A percentile compares a stretch with the other conserved stretches of the same genome.
These are phyloP conservation scores for Cyclina sinensis DNA, from an alignment of 1,140 invertebrate species.

Conservation along the genomic window DNA sequence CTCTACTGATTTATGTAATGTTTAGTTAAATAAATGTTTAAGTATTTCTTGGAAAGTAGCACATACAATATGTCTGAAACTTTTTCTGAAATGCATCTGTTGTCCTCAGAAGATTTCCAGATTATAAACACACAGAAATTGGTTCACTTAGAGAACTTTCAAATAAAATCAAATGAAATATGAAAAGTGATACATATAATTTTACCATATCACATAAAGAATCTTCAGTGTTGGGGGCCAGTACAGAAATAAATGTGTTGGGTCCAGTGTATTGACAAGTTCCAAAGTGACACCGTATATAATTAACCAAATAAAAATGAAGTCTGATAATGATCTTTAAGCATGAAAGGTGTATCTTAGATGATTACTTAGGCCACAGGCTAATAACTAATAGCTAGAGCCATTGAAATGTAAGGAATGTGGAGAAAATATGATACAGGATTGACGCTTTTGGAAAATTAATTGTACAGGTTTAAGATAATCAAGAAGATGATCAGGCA, in stretches of 20 bases:
- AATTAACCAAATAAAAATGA: constrained; percentile 28
- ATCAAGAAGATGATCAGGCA: neutral
- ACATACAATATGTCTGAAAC: too few species aligned
- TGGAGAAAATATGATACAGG: neutral
- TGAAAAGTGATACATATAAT: too few species aligned
- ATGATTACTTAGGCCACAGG: constrained; percentile 23
- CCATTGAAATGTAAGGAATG: constrained; percentile 27
- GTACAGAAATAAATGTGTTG: neutral
- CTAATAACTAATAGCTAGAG: neutral
- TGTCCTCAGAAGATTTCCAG: too few species aligned
- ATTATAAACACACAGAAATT: too few species aligned
- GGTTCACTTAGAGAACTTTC: too few species aligned
- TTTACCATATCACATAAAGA: too few species aligned
- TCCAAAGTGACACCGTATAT: neutral
- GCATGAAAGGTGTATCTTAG: constrained; percentile 12
- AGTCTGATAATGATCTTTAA: constrained; percentile 4
- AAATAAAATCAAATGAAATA: too few species aligned
- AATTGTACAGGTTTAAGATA: neutral
- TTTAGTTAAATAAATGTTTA: too few species aligned
- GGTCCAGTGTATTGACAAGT: constrained; percentile 12
- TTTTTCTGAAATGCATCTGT: too few species aligned
- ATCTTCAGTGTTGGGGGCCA: too few species aligned
- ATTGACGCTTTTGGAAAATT: neutral
- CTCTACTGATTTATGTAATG: too few species aligned
- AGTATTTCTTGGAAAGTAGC: too few species aligned